Conservation (phyloP, 2,797 vertebrate genomes). For the Sebastes itinus region DNA sequence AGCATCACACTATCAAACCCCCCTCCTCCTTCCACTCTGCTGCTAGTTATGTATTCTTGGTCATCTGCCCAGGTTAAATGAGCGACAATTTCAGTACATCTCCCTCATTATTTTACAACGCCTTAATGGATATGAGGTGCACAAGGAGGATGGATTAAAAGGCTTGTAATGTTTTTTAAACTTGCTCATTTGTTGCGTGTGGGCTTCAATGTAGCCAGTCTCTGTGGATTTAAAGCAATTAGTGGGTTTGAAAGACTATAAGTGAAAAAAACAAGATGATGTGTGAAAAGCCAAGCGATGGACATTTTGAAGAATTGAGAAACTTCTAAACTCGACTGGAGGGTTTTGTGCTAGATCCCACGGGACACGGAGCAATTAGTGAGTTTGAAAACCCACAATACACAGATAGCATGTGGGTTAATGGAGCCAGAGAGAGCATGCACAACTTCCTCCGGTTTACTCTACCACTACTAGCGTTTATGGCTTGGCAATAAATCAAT, state of each 20-base stretch:
- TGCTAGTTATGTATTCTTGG: background rate
- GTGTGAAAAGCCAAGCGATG: background rate
- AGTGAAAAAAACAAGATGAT: conserved; percentile 9
- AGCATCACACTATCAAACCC: background rate
- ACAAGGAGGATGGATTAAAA: conserved; percentile 8
- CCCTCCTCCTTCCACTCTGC: background rate
- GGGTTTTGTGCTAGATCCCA: conserved; percentile 28
- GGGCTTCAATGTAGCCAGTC: background rate
- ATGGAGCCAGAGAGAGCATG: conserved; percentile 13
- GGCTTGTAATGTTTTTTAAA: conserved; percentile 1
- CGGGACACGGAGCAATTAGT: conserved; percentile 47
- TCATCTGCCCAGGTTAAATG: conserved; percentile 12
- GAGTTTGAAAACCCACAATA: conserved; percentile 35
- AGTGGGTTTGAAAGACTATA: conserved; percentile 15
- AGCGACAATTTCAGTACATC: background rate
- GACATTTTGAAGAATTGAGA: conserved; percentile 1
- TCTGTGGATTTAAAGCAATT: conserved; percentile 27
- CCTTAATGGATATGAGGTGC: conserved; percentile 11
- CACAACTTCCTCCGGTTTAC: conserved; percentile 27
- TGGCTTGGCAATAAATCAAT: no score
- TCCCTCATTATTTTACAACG: background rate
- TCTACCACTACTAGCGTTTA: background rate
- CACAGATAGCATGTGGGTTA: conserved; percentile 38
- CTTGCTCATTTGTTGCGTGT: background rate
- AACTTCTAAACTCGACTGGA: conserved; percentile 2